phyloP scores from a whole-genome alignment of 2,888 invertebrate genomes.

The Nasonovia ribisnigri region DNA sequence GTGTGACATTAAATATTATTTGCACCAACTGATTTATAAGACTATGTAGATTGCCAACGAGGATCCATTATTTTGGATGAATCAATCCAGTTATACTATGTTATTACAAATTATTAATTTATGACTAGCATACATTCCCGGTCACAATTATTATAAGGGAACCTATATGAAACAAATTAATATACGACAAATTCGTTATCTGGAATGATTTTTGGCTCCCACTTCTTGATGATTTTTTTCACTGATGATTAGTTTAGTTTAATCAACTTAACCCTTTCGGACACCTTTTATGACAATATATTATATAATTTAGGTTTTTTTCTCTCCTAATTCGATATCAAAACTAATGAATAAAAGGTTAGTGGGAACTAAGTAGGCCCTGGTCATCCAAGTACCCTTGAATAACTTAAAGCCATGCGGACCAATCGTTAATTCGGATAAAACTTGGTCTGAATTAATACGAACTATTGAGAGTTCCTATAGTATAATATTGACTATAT shows the following conservation, averaged over 20 bases:
- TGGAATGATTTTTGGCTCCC: neutral
- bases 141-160: neutral
- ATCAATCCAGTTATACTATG: neutral
- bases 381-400: neutral
- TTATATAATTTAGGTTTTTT: neutral
- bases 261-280: neutral
- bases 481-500: neutral
- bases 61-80: neutral
- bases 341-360: neutral
- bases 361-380: neutral
- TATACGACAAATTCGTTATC: neutral
- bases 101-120: neutral
- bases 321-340: neutral
- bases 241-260: neutral
- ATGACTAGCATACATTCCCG: neutral
- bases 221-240: neutral
- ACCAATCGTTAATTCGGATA: neutral
- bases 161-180: neutral
- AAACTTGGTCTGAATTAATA: neutral
- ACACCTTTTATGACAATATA: neutral
- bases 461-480: neutral
- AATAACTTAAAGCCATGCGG: neutral
- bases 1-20: neutral
- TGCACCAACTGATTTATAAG: neutral
- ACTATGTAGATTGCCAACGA: neutral